These are phyloP conservation scores for Xylota sylvarum DNA, from an alignment of 2,888 invertebrate species.

Conservation along the genomic window DNA sequence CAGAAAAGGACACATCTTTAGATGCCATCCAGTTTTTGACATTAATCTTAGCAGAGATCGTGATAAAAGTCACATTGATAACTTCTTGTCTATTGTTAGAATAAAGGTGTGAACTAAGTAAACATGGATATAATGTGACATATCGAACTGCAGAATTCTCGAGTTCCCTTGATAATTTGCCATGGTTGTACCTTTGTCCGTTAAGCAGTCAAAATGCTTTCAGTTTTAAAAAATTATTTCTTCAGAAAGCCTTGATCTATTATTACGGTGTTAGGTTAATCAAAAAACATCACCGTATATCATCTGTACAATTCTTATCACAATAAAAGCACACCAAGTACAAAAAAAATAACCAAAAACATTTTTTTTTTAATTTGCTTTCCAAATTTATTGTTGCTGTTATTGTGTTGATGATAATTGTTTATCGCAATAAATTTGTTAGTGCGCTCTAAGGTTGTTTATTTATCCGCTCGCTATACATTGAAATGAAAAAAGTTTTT, in stretches of 20 bases:
- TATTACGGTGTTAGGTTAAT: neutral
- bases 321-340: neutral
- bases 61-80: too few relatives aligned
- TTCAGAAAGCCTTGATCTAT: neutral
- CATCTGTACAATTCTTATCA: constrained; percentile 18
- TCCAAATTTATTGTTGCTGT: constrained; percentile 4
- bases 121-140: too few relatives aligned
- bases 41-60: too few relatives aligned
- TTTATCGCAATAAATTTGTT: constrained; percentile 26
- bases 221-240: neutral
- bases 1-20: too few relatives aligned
- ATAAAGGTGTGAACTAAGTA: too few relatives aligned
- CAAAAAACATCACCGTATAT: neutral
- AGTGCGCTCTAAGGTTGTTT: neutral
- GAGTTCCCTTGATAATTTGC: too few relatives aligned
- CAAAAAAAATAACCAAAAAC: neutral
- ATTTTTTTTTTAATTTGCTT: neutral
- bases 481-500: constrained; percentile 1
- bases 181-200: too few relatives aligned
- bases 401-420: constrained; percentile 25
- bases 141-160: too few relatives aligned
- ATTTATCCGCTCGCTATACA: neutral
- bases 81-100: too few relatives aligned
- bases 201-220: too few relatives aligned
- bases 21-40: too few relatives aligned